Evolutionary conservation across 2,113 vertebrate species (phyloP), one percentile per base, ranked within the genome.

Genomic region (Trogon surrucura): DNA sequence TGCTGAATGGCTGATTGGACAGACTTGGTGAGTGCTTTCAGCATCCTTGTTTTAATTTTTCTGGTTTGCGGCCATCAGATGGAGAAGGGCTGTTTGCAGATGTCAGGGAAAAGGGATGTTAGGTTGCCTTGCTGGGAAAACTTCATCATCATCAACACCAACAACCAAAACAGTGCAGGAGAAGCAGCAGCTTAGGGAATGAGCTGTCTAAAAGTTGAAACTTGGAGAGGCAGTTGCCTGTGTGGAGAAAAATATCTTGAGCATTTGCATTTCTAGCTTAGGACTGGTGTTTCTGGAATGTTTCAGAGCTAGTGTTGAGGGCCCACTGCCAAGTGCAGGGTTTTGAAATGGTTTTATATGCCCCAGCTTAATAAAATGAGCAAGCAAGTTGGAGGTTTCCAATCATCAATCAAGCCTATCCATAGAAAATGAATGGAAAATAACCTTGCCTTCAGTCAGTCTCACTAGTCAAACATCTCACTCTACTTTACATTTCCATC

Each of bases 241-340:
- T 41, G 41, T 41, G 41, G 10, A 41, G 41, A 41, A 41, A 41
- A 41, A 41, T 41, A 41, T 41, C 41, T 41, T 41, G 41, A 41
- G 41, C 13, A 13, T 41, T 41, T 41, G 41, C 41, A 41, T 41
- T 41, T 41, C 41, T 41, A 41, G 41, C 41, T 41, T 41, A 41
- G 41, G 41, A 12, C 41, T 41, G 41, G 41, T 41, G 41, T 41
- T 41, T 41, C 41, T 41, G 41, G 41, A 41, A 41, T 41, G 41
- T 41, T 41, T 41, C 41, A 41, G 41, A 41, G 41, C 41, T 41
- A 41, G 41, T 41, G 6, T 1, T 62, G 64, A 65, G 34, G n/a
- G 10, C 32, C 20, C 32, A 20, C 13, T 36, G 48, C 0, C 0
- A 34, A 29, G 9, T 13, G 10, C 10, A 21, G 57, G 45, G 41